These are phyloP conservation scores for Nothoprocta perdicaria DNA, from an alignment of 2,113 vertebrate genomes.

Conservation along the genomic window DNA sequence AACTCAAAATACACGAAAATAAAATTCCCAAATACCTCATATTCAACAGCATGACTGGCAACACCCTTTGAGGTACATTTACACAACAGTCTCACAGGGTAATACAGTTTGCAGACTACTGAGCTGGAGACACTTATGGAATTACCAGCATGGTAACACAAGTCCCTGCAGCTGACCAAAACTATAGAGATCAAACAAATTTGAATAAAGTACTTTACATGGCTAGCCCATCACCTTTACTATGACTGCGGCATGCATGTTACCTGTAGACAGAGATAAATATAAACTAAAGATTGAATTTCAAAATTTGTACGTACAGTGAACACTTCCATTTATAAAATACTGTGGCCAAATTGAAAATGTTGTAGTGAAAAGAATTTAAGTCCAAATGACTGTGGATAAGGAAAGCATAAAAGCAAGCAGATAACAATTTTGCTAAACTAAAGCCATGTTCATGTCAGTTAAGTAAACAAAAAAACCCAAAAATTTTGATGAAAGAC, in stretches of 20 bases:
- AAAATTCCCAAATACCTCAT: neutral
- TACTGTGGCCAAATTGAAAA: neutral
- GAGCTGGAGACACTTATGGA: neutral
- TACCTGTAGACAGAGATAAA: neutral
- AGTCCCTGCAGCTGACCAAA: neutral
- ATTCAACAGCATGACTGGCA: neutral
- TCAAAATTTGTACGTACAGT: neutral
- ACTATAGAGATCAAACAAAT: neutral
- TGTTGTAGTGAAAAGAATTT: neutral
- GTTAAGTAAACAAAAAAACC: neutral
- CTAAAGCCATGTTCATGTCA: neutral
- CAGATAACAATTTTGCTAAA: neutral
- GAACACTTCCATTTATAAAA: neutral
- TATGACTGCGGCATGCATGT: rapidly evolving
- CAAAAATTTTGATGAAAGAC: neutral
- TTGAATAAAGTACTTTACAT: neutral
- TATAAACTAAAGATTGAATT: neutral
- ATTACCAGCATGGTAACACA: neutral
- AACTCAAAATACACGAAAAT: neutral
- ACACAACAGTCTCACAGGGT: neutral
- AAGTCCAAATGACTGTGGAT: neutral
- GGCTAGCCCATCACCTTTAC: neutral
- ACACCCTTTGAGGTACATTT: neutral
- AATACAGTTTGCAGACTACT: neutral
- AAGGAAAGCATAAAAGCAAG: neutral